These are phyloP conservation scores for Sebastes fasciatus DNA, from an alignment of 2,113 vertebrate species.

Conservation along the genomic window DNA sequence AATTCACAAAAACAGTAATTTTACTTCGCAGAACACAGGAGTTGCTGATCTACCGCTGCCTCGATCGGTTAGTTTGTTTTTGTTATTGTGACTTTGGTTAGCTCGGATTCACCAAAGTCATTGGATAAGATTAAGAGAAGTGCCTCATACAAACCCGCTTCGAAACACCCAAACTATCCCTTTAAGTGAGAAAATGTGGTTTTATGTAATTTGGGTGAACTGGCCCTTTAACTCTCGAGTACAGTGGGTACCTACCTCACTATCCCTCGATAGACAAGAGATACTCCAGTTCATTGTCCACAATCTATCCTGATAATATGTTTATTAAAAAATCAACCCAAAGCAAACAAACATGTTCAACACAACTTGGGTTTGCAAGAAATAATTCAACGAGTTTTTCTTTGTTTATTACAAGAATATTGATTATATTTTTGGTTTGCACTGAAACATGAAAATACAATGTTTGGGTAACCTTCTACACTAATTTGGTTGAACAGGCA, in stretches of 20 bases:
- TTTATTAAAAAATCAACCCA: neutral
- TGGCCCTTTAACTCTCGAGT: neutral
- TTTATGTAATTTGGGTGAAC: neutral
- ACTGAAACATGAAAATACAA: constrained; percentile 79
- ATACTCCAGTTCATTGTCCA: neutral
- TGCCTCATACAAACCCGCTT: too few species aligned
- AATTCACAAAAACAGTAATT: too few species aligned
- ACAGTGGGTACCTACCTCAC: neutral
- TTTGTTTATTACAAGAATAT: constrained; percentile 87
- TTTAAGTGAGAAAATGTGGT: neutral
- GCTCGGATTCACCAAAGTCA: too few species aligned
- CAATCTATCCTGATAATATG: neutral
- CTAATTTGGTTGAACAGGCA: constrained; percentile 71
- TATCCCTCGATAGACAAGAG: neutral
- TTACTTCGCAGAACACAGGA: too few species aligned
- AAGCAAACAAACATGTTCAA: neutral
- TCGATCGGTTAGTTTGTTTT: too few species aligned
- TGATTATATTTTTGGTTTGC: constrained; percentile 79
- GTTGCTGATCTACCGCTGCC: too few species aligned
- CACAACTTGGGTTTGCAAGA: constrained; percentile 7
- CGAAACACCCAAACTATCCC: too few species aligned
- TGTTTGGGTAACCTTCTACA: constrained; percentile 63
- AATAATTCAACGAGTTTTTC: constrained; percentile 36
- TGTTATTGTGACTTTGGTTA: too few species aligned
- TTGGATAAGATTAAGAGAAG: too few species aligned